Conservation (phyloP, 2,797 vertebrate genomes). For the Rhabdophis nuchalis region DNA sequence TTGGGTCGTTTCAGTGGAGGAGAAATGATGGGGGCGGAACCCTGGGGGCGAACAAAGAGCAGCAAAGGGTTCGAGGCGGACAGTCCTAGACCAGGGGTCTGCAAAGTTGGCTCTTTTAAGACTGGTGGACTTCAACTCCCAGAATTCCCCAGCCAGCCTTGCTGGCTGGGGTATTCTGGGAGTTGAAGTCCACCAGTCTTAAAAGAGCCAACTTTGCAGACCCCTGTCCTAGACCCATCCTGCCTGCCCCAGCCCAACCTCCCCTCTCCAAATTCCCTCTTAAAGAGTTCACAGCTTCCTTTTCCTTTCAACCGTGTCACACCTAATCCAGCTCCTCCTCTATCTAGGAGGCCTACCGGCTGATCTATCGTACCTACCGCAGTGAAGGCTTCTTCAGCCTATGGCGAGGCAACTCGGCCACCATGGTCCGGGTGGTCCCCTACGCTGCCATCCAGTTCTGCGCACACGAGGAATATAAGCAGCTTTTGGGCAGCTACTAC, state of each 20-base stretch:
- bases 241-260: background rate
- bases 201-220: too few species aligned
- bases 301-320: background rate
- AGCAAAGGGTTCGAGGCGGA: too few species aligned
- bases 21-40: too few species aligned
- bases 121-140: too few species aligned
- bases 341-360: conserved; percentile 86
- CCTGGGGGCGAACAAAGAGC: too few species aligned
- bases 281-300: background rate
- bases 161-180: too few species aligned
- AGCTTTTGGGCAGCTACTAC: conserved; percentile 83
- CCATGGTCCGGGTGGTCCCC: conserved; percentile 95
- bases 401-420: conserved; percentile 96
- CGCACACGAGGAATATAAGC: conserved; percentile 94
- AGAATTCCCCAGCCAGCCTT: too few species aligned
- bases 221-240: too few species aligned
- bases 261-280: background rate
- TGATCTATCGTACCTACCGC: conserved; percentile 93
- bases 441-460: conserved; percentile 98
- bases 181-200: too few species aligned
- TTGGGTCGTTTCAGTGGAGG: too few species aligned
- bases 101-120: too few species aligned
- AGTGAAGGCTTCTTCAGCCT: conserved; percentile 90
- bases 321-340: background rate
- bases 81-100: too few species aligned